phyloP scores from a whole-genome alignment of 2,797 vertebrate species.

The Masticophis lateralis region DNA sequence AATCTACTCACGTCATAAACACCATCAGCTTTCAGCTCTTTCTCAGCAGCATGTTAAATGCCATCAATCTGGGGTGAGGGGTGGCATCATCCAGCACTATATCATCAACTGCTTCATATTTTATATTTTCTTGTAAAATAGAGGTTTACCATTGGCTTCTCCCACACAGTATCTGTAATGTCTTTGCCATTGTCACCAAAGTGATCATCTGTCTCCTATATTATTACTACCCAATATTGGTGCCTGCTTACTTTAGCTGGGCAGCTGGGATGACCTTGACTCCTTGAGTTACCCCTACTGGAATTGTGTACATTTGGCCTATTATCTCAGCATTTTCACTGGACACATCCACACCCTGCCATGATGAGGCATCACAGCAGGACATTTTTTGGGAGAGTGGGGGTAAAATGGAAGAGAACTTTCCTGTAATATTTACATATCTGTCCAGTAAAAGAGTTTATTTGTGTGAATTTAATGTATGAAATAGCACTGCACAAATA shows the following conservation, averaged over 20 bases:
- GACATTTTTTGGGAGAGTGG: neutral
- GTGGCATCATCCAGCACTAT: neutral
- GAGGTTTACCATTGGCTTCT: neutral
- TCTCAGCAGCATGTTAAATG: neutral
- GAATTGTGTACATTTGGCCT: neutral
- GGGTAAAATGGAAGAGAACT: neutral
- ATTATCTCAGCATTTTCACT: neutral
- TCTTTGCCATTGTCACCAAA: neutral
- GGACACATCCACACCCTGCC: neutral
- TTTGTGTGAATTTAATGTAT: neutral
- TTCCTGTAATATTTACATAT: neutral
- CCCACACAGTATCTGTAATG: neutral
- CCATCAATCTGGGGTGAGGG: neutral
- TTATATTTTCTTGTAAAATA: neutral
- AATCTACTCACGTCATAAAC: neutral
- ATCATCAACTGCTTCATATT: neutral
- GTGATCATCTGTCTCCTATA: neutral
- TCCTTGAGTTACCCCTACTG: neutral
- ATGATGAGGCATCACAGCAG: neutral
- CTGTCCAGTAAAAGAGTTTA: neutral
- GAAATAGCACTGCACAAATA: neutral
- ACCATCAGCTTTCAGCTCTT: neutral
- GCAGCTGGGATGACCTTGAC: neutral
- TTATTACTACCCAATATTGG: neutral
- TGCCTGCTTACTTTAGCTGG: neutral